Evolutionary conservation across 2,797 vertebrate genomes (phyloP).

Genomic region (Eulemur rubriventer): DNA sequence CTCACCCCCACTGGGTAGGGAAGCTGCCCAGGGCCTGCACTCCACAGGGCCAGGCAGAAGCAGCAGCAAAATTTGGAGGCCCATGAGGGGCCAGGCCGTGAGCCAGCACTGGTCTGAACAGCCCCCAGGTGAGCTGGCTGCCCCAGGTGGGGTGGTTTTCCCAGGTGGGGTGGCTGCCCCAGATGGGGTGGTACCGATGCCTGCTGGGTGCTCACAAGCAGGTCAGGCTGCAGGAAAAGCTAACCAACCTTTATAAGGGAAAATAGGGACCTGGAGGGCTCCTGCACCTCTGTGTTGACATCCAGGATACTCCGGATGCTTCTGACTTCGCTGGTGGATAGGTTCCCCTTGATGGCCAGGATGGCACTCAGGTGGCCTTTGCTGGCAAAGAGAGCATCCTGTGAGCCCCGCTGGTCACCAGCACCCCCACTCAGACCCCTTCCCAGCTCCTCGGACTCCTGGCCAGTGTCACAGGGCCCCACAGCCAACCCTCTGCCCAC

Average conservation of each 20-base stretch:
- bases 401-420: background rate
- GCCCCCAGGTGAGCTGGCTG: background rate
- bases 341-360: slow-evolving; percentile 89
- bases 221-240: background rate
- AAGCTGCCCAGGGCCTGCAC: background rate
- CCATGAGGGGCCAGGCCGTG: fast-evolving
- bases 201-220: fast-evolving
- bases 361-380: slow-evolving; percentile 88
- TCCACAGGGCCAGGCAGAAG: background rate
- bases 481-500: background rate
- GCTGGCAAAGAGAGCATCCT: slow-evolving; percentile 77
- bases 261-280: slow-evolving; percentile 57
- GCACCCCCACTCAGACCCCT: background rate
- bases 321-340: slow-evolving; percentile 83
- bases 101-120: fast-evolving
- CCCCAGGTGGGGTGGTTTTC: too few relatives aligned
- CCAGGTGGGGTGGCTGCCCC: too few relatives aligned
- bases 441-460: background rate
- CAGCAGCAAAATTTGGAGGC: background rate
- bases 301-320: slow-evolving; percentile 87
- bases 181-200: fast-evolving
- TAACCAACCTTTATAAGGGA: slow-evolving; percentile 85
- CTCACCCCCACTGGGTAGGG: too few relatives aligned
- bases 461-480: background rate
- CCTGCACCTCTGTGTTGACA: slow-evolving; percentile 42